These are phyloP conservation scores for Arctia plantaginis DNA, from an alignment of 2,888 invertebrate genomes.

Conservation along the genomic window DNA sequence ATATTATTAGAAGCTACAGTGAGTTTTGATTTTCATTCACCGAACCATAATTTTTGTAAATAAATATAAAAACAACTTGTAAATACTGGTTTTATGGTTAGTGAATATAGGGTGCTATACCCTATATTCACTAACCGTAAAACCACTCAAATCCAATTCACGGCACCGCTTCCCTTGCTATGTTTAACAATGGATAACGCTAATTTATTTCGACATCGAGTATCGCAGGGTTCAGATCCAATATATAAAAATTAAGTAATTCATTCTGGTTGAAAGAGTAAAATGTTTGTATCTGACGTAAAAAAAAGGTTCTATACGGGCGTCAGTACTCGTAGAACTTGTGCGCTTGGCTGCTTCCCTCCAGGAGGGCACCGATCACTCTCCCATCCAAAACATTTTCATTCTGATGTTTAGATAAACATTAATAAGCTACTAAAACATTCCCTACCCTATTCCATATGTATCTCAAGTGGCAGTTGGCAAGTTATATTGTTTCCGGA, in stretches of 20 bases:
- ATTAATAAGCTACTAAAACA: conserved; percentile 73
- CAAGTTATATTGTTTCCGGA: conserved; percentile 82
- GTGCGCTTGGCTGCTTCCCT: conserved; percentile 77
- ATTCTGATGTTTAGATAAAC: conserved; percentile 84
- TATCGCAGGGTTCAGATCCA: conserved; percentile 70
- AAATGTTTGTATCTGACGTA: conserved; percentile 80
- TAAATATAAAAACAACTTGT: conserved; percentile 34
- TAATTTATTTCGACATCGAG: conserved; percentile 81
- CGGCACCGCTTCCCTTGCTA: conserved; percentile 63
- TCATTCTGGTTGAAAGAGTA: conserved; percentile 83
- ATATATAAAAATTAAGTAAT: conserved; percentile 84
- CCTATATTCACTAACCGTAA: conserved; percentile 62
- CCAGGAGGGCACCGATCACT: conserved; percentile 69
- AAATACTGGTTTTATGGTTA: conserved; percentile 67
- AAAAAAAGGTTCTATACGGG: conserved; percentile 76
- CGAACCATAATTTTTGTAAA: conserved; percentile 28
- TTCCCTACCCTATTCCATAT: conserved; percentile 68
- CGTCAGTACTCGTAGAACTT: conserved; percentile 68
- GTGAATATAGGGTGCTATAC: conserved; percentile 57
- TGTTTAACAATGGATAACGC: conserved; percentile 69
- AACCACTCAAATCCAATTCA: conserved; percentile 70
- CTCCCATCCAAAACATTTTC: conserved; percentile 73
- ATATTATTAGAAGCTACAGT: conserved; percentile 36
- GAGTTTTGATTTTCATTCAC: conserved; percentile 34
- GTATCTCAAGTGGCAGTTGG: conserved; percentile 71